phyloP scores from a whole-genome alignment of 2,113 vertebrate genomes.

The Equus quagga region DNA sequence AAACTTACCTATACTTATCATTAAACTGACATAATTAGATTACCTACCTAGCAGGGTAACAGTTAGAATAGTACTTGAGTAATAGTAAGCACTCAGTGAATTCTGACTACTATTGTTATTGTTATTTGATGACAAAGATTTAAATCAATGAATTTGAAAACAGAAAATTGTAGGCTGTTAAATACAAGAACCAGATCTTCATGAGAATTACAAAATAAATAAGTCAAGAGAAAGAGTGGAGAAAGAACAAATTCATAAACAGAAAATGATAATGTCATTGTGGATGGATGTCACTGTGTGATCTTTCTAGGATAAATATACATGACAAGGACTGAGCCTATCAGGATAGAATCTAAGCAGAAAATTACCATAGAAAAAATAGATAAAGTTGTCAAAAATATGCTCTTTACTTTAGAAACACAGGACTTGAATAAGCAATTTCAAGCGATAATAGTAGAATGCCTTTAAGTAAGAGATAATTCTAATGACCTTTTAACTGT shows the following conservation, averaged over 20 bases:
- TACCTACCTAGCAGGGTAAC: neutral
- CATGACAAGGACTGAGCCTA: neutral
- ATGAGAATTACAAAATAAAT: neutral
- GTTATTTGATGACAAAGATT: neutral
- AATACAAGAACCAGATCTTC: neutral
- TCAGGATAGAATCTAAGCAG: neutral
- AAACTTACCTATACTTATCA: neutral
- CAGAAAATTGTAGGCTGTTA: neutral
- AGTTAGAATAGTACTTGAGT: neutral
- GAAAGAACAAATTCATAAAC: neutral
- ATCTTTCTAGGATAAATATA: neutral
- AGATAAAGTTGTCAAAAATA: neutral
- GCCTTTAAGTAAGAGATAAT: neutral
- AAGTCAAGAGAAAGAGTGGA: neutral
- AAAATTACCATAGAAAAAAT: neutral
- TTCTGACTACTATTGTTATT: neutral
- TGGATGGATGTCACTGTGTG: neutral
- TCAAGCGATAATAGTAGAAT: neutral
- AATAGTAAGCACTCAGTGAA: neutral
- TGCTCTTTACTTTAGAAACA: neutral
- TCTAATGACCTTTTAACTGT: neutral
- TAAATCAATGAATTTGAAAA: conserved; percentile 32
- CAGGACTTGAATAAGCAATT: neutral
- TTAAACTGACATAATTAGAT: neutral
- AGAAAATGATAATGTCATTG: neutral